Conservation (phyloP, 2,113 vertebrate species). For the Psettodes erumei region DNA sequence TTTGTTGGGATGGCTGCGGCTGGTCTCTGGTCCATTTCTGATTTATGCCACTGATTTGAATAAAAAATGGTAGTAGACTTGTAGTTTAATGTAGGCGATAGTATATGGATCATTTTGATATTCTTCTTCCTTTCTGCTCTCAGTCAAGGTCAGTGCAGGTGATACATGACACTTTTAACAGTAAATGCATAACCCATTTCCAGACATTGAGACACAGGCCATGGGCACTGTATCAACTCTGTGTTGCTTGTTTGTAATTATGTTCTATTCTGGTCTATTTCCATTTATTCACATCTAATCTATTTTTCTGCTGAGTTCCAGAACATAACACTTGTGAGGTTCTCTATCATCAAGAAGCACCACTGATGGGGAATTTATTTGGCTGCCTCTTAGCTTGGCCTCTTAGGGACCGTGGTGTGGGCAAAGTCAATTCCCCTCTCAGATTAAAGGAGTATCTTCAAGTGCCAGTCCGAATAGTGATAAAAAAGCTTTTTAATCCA, state of each 20-base stretch:
- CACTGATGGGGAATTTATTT: conserved; percentile 35
- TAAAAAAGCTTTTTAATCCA: conserved; percentile 86
- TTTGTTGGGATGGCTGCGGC: conserved; percentile 12
- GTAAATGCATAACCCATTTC: no score
- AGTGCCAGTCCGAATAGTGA: conserved; percentile 77
- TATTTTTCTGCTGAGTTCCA: conserved; percentile 54
- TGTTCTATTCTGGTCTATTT: conserved; percentile 53
- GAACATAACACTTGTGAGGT: conserved; percentile 55
- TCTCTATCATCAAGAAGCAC: conserved; percentile 46
- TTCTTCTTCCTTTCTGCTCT: conserved; percentile 3
- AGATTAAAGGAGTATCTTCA: conserved; percentile 80
- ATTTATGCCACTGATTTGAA: conserved; percentile 21
- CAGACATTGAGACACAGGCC: conserved; percentile 35
- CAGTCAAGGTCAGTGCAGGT: conserved; percentile 21
- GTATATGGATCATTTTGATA: conserved; percentile 12
- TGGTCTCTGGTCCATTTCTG: conserved; percentile 15
- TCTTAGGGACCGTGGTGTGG: conserved; percentile 54
- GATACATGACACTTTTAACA: no score
- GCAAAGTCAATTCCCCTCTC: conserved; percentile 69
- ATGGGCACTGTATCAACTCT: conserved; percentile 7
- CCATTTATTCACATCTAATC: conserved; percentile 54
- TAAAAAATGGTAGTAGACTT: conserved; percentile 2
- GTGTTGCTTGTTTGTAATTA: conserved; percentile 36
- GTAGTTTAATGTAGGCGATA: conserved; percentile 8
- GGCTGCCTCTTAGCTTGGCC: conserved; percentile 50